Conservation (phyloP, 2,113 vertebrate genomes). For the Peromyscus polionotus region DNA sequence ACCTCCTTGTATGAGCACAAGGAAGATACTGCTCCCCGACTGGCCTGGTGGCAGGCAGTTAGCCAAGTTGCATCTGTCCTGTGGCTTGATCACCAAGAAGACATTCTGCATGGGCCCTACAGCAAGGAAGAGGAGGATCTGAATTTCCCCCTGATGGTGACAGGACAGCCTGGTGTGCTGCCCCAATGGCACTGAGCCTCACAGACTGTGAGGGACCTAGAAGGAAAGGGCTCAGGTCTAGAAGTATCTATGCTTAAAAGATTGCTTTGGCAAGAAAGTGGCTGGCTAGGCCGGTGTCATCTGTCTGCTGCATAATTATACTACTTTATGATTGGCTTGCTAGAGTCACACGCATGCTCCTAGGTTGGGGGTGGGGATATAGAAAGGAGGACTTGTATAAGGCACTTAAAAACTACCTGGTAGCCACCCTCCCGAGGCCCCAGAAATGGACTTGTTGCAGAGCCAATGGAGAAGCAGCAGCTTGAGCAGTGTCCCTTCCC, state of each 20-base stretch:
- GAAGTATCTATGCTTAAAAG: neutral
- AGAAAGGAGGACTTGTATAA: neutral
- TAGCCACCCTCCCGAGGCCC: neutral
- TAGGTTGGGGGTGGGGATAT: no score
- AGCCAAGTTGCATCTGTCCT: accelerated
- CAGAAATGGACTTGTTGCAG: neutral
- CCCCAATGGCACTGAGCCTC: neutral
- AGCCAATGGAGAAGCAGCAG: neutral
- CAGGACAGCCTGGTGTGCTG: neutral
- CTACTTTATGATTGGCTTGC: neutral
- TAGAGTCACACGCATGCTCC: neutral
- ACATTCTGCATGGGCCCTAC: neutral
- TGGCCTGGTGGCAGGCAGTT: neutral
- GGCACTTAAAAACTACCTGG: neutral
- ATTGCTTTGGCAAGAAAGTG: neutral
- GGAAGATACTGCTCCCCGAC: no score
- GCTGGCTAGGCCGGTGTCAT: neutral
- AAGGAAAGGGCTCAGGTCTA: neutral
- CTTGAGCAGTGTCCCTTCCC: no score
- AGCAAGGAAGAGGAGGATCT: neutral
- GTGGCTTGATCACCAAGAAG: neutral
- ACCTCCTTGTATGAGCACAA: no score
- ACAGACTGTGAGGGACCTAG: neutral
- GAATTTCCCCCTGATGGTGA: neutral
- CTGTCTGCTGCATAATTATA: neutral